Evolutionary conservation across 2,113 vertebrate species (phyloP).

Genomic region (Bubo scandiacus): DNA sequence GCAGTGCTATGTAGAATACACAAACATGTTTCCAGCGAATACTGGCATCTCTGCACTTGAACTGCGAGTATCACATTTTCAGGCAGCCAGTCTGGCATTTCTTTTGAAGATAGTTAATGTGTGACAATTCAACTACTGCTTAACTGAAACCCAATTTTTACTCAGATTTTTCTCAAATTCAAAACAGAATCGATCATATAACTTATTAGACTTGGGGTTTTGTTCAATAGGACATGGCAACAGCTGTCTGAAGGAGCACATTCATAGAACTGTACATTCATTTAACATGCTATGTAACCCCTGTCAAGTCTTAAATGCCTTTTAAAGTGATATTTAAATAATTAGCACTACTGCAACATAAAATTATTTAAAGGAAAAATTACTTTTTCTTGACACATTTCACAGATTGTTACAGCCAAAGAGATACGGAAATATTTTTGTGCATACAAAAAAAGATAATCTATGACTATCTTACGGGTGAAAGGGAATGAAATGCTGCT

Average conservation of each 20-base stretch:
- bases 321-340: neutral
- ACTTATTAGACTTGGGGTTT: neutral
- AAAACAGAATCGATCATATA: neutral
- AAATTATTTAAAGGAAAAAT: neutral
- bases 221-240: neutral
- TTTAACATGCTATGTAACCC: neutral
- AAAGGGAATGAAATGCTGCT: constrained; percentile 97
- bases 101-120: neutral
- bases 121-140: neutral
- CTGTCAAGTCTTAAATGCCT: neutral
- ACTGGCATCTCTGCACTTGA: neutral
- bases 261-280: neutral
- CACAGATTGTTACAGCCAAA: neutral
- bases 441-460: neutral
- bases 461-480: constrained; percentile 83
- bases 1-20: neutral
- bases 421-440: neutral
- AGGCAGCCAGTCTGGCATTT: neutral
- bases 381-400: neutral
- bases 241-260: neutral
- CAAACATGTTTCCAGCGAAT: neutral
- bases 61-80: neutral
- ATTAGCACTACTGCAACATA: neutral
- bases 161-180: neutral
- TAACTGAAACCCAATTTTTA: neutral